phyloP scores from a whole-genome alignment of 2,888 invertebrate genomes.

The Idaea straminata region DNA sequence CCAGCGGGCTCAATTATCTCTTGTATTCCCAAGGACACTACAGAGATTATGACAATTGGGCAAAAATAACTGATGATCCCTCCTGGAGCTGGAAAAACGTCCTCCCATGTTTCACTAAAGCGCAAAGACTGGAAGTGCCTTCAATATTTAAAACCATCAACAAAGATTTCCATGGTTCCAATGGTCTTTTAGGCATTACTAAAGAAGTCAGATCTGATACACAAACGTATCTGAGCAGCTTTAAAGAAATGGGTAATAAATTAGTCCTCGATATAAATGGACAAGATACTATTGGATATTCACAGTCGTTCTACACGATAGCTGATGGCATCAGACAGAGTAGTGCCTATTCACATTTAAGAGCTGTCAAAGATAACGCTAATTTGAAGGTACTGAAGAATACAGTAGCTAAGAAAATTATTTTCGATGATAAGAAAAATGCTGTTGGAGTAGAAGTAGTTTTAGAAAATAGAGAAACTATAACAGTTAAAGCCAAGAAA shows the following conservation, averaged over 20 bases:
- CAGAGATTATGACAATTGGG: slow-evolving; percentile 43
- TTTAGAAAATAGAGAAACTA: slow-evolving; percentile 19
- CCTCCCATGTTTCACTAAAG: slow-evolving; percentile 44
- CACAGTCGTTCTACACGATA: slow-evolving; percentile 24
- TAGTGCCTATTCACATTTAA: slow-evolving; percentile 39
- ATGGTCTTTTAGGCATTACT: slow-evolving; percentile 31
- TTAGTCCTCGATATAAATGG: slow-evolving; percentile 40
- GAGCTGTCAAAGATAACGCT: slow-evolving; percentile 28
- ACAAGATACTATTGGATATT: slow-evolving; percentile 48
- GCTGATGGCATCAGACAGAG: slow-evolving; percentile 34
- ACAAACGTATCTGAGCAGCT: slow-evolving; percentile 42
- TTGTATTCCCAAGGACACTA: slow-evolving; percentile 30
- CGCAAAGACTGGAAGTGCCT: slow-evolving; percentile 33
- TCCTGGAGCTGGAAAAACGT: slow-evolving; percentile 43
- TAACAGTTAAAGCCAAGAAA: slow-evolving; percentile 33
- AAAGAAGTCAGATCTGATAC: slow-evolving; percentile 33
- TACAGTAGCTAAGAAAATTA: slow-evolving; percentile 38
- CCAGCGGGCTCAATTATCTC: slow-evolving; percentile 25
- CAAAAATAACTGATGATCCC: slow-evolving; percentile 29
- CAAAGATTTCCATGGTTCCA: slow-evolving; percentile 30
- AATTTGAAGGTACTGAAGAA: slow-evolving; percentile 42
- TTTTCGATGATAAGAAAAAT: slow-evolving; percentile 39
- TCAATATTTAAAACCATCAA: slow-evolving; percentile 25
- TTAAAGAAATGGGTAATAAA: slow-evolving; percentile 55
- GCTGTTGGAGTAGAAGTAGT: slow-evolving; percentile 39